phyloP scores from a whole-genome alignment of 1,140 invertebrate genomes.

The Drosophila kurseongensis region DNA sequence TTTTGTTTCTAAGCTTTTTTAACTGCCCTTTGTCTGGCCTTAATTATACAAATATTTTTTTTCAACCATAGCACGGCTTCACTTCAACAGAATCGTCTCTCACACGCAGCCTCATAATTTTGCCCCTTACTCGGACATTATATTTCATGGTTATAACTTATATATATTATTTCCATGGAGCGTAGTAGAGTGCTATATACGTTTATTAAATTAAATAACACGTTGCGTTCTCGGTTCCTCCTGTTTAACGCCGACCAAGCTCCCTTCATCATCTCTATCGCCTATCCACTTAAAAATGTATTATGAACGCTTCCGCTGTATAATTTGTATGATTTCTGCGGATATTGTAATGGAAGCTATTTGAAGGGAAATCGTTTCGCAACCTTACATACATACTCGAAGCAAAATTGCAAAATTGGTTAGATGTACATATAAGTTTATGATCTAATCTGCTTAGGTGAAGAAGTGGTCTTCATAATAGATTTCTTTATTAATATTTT shows the following conservation, averaged over 20 bases:
- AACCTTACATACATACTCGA: not conserved
- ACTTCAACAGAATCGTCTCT: slow-evolving; percentile 48
- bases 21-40: slow-evolving; percentile 75
- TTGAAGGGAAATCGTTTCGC: slow-evolving; percentile 39
- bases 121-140: slow-evolving; percentile 41
- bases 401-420: slow-evolving; percentile 7
- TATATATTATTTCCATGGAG: slow-evolving; percentile 17
- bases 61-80: slow-evolving; percentile 23
- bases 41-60: slow-evolving; percentile 51
- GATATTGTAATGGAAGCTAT: slow-evolving; percentile 46
- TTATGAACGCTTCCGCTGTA: slow-evolving; percentile 53
- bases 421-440: not conserved
- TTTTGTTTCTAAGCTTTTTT: slow-evolving; percentile 62
- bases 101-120: slow-evolving; percentile 50
- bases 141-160: slow-evolving; percentile 43
- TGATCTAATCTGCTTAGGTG: not conserved
- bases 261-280: slow-evolving; percentile 22
- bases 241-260: slow-evolving; percentile 3
- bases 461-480: slow-evolving; percentile 3
- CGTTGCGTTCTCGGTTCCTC: slow-evolving; percentile 44
- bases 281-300: slow-evolving; percentile 51
- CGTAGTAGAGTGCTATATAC: slow-evolving; percentile 31
- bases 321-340: slow-evolving; percentile 47
- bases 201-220: slow-evolving; percentile 55
- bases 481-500: not conserved